Conservation (phyloP, 2,797 vertebrate species). For the Lithobates pipiens region DNA sequence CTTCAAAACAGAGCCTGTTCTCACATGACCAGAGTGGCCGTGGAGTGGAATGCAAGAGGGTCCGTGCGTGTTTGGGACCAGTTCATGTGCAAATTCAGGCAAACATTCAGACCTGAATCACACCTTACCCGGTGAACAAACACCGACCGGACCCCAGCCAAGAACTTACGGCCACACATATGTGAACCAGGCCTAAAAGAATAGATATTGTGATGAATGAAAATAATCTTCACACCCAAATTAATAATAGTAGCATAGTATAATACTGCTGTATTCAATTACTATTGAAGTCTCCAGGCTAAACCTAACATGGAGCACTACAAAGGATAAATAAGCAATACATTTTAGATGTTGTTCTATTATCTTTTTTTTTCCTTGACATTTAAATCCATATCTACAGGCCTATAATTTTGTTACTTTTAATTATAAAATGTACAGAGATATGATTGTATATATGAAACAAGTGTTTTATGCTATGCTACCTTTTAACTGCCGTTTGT, state of each 20-base stretch:
- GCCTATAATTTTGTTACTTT: not conserved
- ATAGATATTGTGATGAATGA: not conserved
- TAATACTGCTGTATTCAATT: not conserved
- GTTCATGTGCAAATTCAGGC: too few species aligned
- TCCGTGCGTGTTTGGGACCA: too few species aligned
- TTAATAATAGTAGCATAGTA: not conserved
- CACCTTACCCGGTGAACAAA: too few species aligned
- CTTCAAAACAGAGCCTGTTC: too few species aligned
- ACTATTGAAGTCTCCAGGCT: not conserved
- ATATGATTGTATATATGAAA: not conserved
- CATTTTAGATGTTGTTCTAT: conserved; percentile 6
- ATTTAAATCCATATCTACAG: conserved; percentile 5
- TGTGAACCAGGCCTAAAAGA: too few species aligned
- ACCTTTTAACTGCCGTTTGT: too few species aligned
- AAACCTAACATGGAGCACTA: not conserved
- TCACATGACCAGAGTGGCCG: too few species aligned
- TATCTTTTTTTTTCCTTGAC: conserved; percentile 1
- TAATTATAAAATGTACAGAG: conserved; percentile 3
- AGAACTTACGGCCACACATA: too few species aligned
- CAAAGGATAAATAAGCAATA: not conserved
- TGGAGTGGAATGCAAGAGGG: too few species aligned
- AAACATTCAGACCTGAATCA: too few species aligned
- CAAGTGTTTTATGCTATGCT: too few species aligned
- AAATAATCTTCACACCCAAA: not conserved
- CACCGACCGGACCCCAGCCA: too few species aligned